Conservation (phyloP, 2,797 vertebrate genomes). For the Garrulus glandarius region DNA sequence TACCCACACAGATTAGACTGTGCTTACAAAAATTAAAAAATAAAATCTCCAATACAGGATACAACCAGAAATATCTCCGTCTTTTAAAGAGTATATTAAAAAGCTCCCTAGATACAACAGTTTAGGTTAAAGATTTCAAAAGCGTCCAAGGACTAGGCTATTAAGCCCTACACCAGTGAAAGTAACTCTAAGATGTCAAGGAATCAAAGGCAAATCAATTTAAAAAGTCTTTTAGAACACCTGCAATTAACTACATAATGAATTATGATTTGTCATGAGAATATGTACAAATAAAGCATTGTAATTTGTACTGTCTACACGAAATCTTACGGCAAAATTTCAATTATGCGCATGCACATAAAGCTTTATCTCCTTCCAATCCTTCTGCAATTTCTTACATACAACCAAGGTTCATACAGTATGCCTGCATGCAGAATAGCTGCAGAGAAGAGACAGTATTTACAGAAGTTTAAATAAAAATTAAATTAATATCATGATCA, state of each 20-base stretch:
- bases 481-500: not conserved
- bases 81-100: not conserved
- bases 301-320: not conserved
- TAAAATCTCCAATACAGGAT: not conserved
- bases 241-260: not conserved
- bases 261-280: not conserved
- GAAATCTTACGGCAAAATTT: not conserved
- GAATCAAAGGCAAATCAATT: not conserved
- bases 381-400: not conserved
- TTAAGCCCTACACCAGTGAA: not conserved
- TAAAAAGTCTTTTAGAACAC: not conserved
- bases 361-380: not conserved
- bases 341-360: not conserved
- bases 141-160: not conserved
- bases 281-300: not conserved
- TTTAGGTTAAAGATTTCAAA: not conserved
- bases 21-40: not conserved
- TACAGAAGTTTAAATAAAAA: not conserved
- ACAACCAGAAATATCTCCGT: not conserved
- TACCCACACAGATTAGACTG: not conserved
- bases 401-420: not conserved
- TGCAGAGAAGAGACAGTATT: not conserved
- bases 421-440: not conserved
- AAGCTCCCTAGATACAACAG: not conserved
- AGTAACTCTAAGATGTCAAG: not conserved